Percentiles rank a stretch among this genome's conserved stretches.
phyloP scores from a whole-genome alignment of 2,113 vertebrate species.

The Sander vitreus region DNA sequence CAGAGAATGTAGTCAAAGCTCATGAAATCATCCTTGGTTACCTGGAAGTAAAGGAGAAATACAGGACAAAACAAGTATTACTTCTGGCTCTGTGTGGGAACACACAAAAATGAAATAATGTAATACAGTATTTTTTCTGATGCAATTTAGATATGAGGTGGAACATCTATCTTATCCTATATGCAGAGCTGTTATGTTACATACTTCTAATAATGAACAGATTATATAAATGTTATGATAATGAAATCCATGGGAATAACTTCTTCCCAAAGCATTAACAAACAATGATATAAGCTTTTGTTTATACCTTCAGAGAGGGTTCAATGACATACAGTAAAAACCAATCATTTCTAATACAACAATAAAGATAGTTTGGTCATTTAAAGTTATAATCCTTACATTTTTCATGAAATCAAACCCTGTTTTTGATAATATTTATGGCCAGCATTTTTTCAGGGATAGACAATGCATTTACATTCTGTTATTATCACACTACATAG shows the following conservation, averaged over 20 bases:
- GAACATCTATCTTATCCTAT: too few species aligned
- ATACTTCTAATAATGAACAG: neutral
- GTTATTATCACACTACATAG: neutral
- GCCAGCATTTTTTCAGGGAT: neutral
- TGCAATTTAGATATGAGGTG: neutral
- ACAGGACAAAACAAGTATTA: constrained; percentile 61
- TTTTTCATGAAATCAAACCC: neutral
- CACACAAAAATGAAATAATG: too few species aligned
- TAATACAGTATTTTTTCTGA: too few species aligned
- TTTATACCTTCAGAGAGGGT: neutral
- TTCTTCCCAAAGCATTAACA: neutral
- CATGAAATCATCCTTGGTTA: constrained; percentile 94
- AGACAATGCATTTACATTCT: neutral
- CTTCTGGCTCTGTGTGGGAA: constrained; percentile 36
- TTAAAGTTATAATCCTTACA: neutral
- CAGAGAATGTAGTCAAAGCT: constrained; percentile 94
- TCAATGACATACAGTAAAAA: constrained; percentile 11
- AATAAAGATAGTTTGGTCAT: neutral
- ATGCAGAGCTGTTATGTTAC: neutral
- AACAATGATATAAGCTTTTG: neutral
- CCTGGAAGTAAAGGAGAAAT: constrained; percentile 78
- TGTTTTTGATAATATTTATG: neutral
- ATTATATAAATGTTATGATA: neutral
- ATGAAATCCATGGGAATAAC: neutral
- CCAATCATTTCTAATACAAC: neutral